Base-by-base conservation (phyloP, 1,140 invertebrate species). In the Gonatopus flavifemur region DNA sequence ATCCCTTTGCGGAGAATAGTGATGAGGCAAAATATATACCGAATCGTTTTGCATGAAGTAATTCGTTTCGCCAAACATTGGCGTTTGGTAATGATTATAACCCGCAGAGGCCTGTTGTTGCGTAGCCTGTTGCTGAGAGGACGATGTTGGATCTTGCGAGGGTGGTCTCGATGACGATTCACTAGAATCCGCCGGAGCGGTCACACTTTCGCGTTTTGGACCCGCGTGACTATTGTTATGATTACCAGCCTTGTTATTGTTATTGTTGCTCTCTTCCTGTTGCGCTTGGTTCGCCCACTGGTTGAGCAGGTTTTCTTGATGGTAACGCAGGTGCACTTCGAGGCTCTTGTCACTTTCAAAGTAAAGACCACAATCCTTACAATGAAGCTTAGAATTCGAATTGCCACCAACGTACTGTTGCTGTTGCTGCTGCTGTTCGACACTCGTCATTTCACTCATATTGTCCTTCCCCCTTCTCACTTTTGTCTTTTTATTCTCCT, bases 271-370 rank as follows among this genome's bases (percentile, higher is more conserved):
- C 46, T 81, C 76, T 52, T 84, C 83, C 55, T 82, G 77, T 62
- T 71, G 66, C 13, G 76, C 72, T 65, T 86, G 83, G n/a, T 71
- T 82, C n/a, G 83, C 83, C 88, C 88, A 90, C 71, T 88, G 87
- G 59, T 80, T 86, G 49, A 89, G 73, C 44, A 89, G 73, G 58
- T 88, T 89, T 60, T 88, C 86, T 62, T 89, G 87, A 57, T 91
- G 88, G 64, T 91, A 90, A 52, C 85, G 84, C 52, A 89, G 75
- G 76, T 91, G 88, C 45, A 90, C 88, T 57, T 89, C 85, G 37
- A 90, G 78, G 32, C 87, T 89, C 52, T 86, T 86, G 24, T 83
- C 79, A 59, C 86, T 86, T 62, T 90, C 87, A 62, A 90, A 84
- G 57, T 81, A 84, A 25, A 90, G 63, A 55, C 84, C 82, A 77